Evolutionary conservation across 1,140 invertebrate genomes (phyloP), one percentile per base, ranked within the genome.

Genomic region (Oryctes rhinoceros): DNA sequence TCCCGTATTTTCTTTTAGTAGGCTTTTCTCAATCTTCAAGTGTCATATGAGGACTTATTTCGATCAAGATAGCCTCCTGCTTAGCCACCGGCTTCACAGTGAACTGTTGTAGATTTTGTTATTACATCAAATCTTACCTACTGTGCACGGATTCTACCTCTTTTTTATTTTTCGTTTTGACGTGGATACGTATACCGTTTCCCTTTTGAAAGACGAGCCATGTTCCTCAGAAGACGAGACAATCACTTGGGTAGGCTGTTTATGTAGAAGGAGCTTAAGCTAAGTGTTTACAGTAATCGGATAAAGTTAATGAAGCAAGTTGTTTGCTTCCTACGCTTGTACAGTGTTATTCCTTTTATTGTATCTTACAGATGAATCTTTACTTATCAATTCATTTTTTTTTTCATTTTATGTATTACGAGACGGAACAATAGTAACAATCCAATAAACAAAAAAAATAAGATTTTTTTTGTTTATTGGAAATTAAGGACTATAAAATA

Each of bases 281-380:
- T 48, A 67, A 79, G 81, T 81, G 81, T 81, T 79, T 81, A 81
- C 78, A 78, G 79, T 82, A 82, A 82, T 80, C 79, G 81, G 81
- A 82, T 82, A 79, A 80, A 80, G 79, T 82, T 80, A 82, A 82
- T 82, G 81, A 82, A 82, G 76, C 48, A 67, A 78, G 67, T 79
- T 53, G 78, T 78, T 82, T 80, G 79, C 47, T 30, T 48, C 81
- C 81, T 77, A 81, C 81, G 47, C 80, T 15, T 75, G 35, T 35
- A 62, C 59, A 67, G 3, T 20, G 49, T 59, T 35, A 59, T 62
- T 67, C 3, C 5, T 67, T 67, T 53, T 67, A 18, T 9, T 67
- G 18, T 67, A 18, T 24, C 62, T 35, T 67, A 4, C 62, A 67
- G 11, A 4, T 18, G 30, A 20, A 9, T 35, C 7, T 67, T 18